phyloP scores from a whole-genome alignment of 2,113 vertebrate genomes.

The Steatornis caripensis region DNA sequence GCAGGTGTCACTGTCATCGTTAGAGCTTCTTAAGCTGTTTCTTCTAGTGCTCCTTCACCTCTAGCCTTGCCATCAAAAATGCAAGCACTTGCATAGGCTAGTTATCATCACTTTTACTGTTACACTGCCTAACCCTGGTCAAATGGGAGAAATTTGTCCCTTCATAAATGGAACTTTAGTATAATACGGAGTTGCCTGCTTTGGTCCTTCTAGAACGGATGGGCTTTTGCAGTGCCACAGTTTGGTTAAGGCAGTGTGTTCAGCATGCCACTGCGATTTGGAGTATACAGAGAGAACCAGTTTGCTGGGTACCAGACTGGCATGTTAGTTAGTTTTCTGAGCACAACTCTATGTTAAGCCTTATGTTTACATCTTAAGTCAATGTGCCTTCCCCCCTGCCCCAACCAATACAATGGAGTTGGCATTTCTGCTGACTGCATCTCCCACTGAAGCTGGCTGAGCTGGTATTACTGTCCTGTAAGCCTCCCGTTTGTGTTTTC shows the following conservation, averaged over 20 bases:
- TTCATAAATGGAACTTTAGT: background rate
- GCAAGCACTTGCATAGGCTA: background rate
- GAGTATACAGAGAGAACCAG: background rate
- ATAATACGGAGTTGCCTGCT: background rate
- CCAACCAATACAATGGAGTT: background rate
- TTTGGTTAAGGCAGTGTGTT: background rate
- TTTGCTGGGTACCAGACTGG: background rate
- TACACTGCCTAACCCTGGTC: background rate
- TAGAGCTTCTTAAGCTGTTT: background rate
- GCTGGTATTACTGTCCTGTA: background rate
- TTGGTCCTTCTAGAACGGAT: background rate
- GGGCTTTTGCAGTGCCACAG: background rate
- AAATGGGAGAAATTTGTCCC: background rate
- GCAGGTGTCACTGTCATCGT: background rate
- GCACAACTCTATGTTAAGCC: background rate
- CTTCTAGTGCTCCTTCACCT: background rate
- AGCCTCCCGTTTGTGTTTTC: background rate
- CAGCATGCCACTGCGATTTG: background rate
- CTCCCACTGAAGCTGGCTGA: background rate
- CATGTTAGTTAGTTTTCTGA: background rate
- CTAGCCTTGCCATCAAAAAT: background rate
- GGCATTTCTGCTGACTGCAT: background rate
- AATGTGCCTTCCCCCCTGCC: fast-evolving
- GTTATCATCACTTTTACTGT: background rate
- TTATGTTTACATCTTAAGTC: background rate